Evolutionary conservation across 2,888 invertebrate genomes (phyloP), one percentile per base, ranked within the genome.

Genomic region (Mayetiola destructor): DNA sequence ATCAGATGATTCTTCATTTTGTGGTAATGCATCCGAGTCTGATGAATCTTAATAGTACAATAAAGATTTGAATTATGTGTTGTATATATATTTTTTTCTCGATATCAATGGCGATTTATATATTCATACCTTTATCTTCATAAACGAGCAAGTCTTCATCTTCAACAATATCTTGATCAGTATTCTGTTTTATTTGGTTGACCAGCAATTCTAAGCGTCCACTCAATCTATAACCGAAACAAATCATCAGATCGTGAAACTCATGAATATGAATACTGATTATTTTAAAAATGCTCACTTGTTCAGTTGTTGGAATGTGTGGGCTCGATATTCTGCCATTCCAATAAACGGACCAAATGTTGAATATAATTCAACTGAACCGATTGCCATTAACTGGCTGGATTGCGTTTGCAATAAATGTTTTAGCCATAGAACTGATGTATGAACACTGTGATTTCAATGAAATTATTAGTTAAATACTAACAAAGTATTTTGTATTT

Each of bases 301-400:
- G 8, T 71, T 64, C 3, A 71, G 62, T 57, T 69, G 68, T 54
- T 66, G 64, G 5, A 73, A 62, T 42, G 69, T 70, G 56, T 66
- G 66, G 48, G 68, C 63, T 23, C 72, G 64, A 59, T 72, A 68
- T 57, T 73, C 70, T 35, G 72, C 71, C 27, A 72, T 67, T 27
- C 72, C 73, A 16, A 73, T 63, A n/a, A 69, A 68, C 1, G 70
- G 64, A 21, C 67, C 69, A 54, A 73, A 66, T 59, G 69, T 70
- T 12, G 66, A 64, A 2, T 68, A 62, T 32, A 73, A 61, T 55
- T 71, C 69, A 12, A 67, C 65, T 20, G 64, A 63, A 6, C 71
- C 70, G 23, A 69, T 62, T 12, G 72, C 69, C 69, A 73, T 69
- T 48, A 73, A 58, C 55, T 71, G 67, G 59, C 71, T 70, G 3